Evolutionary conservation across 2,888 invertebrate species (phyloP).

Genomic region (Geophilus truncorum): DNA sequence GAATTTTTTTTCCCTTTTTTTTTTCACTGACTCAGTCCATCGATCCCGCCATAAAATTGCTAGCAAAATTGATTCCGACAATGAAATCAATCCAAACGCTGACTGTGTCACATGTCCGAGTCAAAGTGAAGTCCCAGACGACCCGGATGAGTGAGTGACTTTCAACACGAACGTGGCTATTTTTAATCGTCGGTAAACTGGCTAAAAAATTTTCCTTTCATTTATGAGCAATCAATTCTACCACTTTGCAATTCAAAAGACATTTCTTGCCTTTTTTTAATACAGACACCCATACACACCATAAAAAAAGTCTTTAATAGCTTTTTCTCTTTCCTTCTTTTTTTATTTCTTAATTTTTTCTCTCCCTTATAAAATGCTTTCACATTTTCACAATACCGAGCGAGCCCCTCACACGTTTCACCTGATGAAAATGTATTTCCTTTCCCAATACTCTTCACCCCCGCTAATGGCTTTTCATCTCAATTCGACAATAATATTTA

Average conservation of each 20-base stretch:
- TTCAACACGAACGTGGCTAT: not conserved
- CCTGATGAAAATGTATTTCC: conserved; percentile 20
- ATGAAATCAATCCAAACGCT: not conserved
- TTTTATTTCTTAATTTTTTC: not conserved
- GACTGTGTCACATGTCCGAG: conserved; percentile 8
- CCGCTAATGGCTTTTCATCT: conserved; percentile 4
- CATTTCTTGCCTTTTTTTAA: no score
- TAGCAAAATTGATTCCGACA: conserved; percentile 11
- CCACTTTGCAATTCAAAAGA: not conserved
- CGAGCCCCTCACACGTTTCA: not conserved
- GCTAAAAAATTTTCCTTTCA: not conserved
- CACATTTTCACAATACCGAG: conserved; percentile 4
- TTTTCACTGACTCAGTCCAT: not conserved
- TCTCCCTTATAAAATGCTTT: not conserved
- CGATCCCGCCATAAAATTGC: conserved; percentile 2
- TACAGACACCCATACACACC: not conserved
- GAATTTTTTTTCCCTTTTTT: not conserved
- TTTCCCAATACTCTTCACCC: conserved; percentile 6
- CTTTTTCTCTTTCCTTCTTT: not conserved
- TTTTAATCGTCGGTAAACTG: not conserved
- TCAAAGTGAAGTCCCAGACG: not conserved
- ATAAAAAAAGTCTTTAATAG: not conserved
- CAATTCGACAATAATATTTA: conserved; percentile 16
- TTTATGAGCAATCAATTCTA: not conserved
- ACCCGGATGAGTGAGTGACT: not conserved